Conservation (phyloP, 2,797 vertebrate species). For the Poeciliopsis presidionis region DNA sequence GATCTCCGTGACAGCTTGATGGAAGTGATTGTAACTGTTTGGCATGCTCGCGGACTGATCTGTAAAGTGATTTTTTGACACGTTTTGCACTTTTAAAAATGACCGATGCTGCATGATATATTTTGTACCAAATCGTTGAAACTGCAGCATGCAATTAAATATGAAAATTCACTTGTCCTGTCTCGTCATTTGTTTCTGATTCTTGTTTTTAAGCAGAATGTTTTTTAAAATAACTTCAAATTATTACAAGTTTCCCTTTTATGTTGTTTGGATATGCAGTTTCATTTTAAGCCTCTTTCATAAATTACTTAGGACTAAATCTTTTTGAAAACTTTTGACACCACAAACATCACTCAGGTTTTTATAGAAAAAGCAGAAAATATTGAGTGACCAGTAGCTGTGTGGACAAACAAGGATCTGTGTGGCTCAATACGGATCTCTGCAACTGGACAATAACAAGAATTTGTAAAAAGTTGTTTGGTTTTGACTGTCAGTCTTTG, state of each 20-base stretch:
- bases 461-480: background rate
- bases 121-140: constrained; percentile 78
- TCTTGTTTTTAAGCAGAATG: background rate
- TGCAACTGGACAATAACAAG: background rate
- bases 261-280: background rate
- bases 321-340: background rate
- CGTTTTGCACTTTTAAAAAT: constrained; percentile 80
- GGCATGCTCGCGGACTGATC: constrained; percentile 75
- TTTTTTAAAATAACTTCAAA: background rate
- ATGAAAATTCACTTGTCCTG: constrained; percentile 47
- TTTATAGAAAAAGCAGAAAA: background rate
- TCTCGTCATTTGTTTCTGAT: constrained; percentile 49
- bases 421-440: no score
- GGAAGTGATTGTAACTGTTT: constrained; percentile 65
- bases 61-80: constrained; percentile 69
- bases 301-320: background rate
- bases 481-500: background rate
- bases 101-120: constrained; percentile 79
- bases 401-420: background rate
- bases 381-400: background rate
- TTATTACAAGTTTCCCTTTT: background rate
- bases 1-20: constrained; percentile 53
- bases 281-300: background rate
- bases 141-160: constrained; percentile 74
- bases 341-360: background rate